These are phyloP conservation scores for Takifugu flavidus DNA, from an alignment of 2,113 vertebrate genomes.

Conservation along the genomic window DNA sequence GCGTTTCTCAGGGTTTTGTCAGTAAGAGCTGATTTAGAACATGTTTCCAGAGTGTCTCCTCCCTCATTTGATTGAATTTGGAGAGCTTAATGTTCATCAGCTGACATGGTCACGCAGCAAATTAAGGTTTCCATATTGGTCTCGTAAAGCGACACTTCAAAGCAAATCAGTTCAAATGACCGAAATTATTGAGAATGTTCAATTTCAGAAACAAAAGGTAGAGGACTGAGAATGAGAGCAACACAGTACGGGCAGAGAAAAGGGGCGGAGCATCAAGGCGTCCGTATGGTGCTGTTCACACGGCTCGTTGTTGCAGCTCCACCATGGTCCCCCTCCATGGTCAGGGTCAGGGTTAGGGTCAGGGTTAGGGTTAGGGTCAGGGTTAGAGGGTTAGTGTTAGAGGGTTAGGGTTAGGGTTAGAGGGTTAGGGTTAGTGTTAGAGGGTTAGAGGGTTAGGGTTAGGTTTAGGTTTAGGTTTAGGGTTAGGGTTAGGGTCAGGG, in stretches of 20 bases:
- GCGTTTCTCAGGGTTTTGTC: too few species aligned
- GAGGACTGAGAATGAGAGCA: not conserved
- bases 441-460: too few species aligned
- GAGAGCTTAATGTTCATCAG: conserved; percentile 28
- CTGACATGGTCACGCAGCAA: conserved; percentile 12
- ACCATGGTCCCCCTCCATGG: too few species aligned
- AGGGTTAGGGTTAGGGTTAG: too few species aligned
- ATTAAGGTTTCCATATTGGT: not conserved
- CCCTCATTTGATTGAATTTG: conserved; percentile 44
- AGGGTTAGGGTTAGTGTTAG: too few species aligned
- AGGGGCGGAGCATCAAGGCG: not conserved
- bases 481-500: too few species aligned
- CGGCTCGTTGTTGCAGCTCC: not conserved
- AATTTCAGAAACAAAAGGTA: not conserved
- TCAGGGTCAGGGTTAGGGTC: too few species aligned
- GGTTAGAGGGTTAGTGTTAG: too few species aligned
- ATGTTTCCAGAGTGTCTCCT: conserved; percentile 14
- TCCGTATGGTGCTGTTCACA: too few species aligned
- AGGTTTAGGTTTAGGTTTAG: too few species aligned
- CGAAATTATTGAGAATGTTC: not conserved
- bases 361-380: too few species aligned
- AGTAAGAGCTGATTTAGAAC: too few species aligned
- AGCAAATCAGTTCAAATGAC: not conserved
- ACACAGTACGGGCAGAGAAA: not conserved
- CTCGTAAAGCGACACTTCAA: not conserved